Base-by-base conservation (phyloP, 2,113 vertebrate species). In the Empidonax traillii region DNA sequence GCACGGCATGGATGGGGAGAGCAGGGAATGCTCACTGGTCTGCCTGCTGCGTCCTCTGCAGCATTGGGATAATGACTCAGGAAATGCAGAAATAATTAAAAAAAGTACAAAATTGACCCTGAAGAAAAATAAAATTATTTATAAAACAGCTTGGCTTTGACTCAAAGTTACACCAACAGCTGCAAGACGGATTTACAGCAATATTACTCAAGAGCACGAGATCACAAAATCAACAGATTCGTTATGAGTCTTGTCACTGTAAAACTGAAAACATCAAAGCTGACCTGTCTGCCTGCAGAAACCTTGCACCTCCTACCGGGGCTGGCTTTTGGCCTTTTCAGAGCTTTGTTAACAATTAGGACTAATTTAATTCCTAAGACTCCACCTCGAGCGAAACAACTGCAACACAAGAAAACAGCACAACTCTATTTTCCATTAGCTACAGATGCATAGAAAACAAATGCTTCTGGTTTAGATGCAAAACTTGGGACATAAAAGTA, bases 61-160 rank as follows among this genome's bases (percentile, higher is more conserved):
- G 86, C 96, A 62, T 17, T 20, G 41, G 89, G 88, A 87, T 9
- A 65, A 87, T 4, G 61, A 96, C 83, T 92, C 80, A 46, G 66
- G 24, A 94, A 94, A 94, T 63, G 62, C 85, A 96, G 79, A 87
- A 91, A 77, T 37, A 2, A 22, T 51, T 86, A 79, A 31, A 4
- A 93, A 93, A 95, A 87, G 87, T 96, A 97, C 72, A 88, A 87
- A 97, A 97, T 10, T 72, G 87, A 92, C 91, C 95, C 74, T 72
- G 55, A 94, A 97, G 33, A 81, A 93, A 93, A 94, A 93, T 49
- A 74, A 87, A 80, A 49, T 66, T 10, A 67, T 93, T 71, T 86
- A 49, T 61, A 92, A 95, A 86, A 35, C 56, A 43, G 49, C 77
- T 80, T 88, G 80, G 39, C 72, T 92, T 94, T 59, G 74, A 88